Base-by-base conservation (phyloP, 2,888 invertebrate genomes). In the Heliconius ismenius region DNA sequence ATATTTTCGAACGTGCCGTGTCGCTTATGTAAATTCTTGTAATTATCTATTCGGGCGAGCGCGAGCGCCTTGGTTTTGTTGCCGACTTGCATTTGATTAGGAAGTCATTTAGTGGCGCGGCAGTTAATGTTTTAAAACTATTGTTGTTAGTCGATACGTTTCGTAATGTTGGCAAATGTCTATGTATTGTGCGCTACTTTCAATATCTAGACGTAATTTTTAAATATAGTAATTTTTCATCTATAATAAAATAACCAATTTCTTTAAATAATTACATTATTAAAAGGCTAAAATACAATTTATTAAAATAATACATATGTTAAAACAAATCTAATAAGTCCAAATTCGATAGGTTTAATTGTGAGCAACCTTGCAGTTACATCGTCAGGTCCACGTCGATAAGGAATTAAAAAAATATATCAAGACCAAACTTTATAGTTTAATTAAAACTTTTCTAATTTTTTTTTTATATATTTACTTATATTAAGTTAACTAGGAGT, bases 11-110 rank as follows among this genome's bases (percentile, higher is more conserved):
- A 68, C 26, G 28, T 24, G 60, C 62, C 49, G 43, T 18, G 75
- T 70, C 62, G 70, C 13, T 49, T 75, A 63, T 70, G 70, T 70
- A 58, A 70, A 70, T 70, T 58, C 18, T 70, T 58, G 32, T 70
- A 58, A 32, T 36, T 58, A 58, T 70, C 9, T 70, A 70, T 36
- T 70, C 36, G n/a, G 58, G 36, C 58, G n/a, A 58, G 32, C 43
- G 39, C 39, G 65, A n/a, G 15, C 39, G 39, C 7, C 67, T 39
- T 43, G 39, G 39, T 24, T 43, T 67, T 43, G 39, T 67, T 67
- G 39, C 39, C 67, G 67, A 67, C 67, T 67, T 67, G 43, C 67
- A 67, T 67, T 67, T 67, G 39, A 67, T 67, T 67, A 39, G 39
- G 1, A 28, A 24, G 39, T 39, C 18, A 15, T 39, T 24, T 24